Evolutionary conservation across 2,888 invertebrate genomes (phyloP).

Genomic region (Tolmerus cingulatus): DNA sequence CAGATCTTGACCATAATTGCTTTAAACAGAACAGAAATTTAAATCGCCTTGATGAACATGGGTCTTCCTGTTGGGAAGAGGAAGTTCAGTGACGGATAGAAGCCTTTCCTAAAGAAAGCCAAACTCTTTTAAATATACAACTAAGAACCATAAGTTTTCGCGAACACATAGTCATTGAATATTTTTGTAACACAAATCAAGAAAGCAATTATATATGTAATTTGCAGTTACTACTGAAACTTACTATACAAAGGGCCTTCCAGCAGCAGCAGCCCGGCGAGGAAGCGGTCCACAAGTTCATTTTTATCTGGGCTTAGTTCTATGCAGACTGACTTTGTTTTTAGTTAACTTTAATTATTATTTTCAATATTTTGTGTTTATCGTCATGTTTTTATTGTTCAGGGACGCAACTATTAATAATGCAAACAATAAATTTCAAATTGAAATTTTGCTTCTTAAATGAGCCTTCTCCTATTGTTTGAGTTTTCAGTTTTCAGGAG

Average conservation of each 20-base stretch:
- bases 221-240: background rate
- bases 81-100: background rate
- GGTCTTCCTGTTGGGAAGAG: background rate
- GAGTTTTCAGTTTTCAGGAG: background rate
- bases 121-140: background rate
- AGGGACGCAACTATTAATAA: slow-evolving; percentile 11
- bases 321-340: slow-evolving; percentile 36
- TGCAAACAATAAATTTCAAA: slow-evolving; percentile 8
- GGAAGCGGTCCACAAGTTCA: background rate
- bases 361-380: background rate
- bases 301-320: background rate
- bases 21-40: too few species aligned
- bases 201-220: slow-evolving; percentile 10
- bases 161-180: slow-evolving; percentile 64
- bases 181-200: slow-evolving; percentile 25
- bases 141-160: slow-evolving; percentile 27
- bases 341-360: slow-evolving; percentile 31
- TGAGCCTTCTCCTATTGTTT: background rate
- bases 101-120: background rate
- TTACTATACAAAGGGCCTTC: background rate
- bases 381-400: slow-evolving; percentile 9
- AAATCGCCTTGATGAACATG: background rate
- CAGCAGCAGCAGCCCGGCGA: background rate
- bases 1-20: too few species aligned
- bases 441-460: background rate